Conservation (phyloP, 2,888 invertebrate genomes). For the Slavum lentiscoides region DNA sequence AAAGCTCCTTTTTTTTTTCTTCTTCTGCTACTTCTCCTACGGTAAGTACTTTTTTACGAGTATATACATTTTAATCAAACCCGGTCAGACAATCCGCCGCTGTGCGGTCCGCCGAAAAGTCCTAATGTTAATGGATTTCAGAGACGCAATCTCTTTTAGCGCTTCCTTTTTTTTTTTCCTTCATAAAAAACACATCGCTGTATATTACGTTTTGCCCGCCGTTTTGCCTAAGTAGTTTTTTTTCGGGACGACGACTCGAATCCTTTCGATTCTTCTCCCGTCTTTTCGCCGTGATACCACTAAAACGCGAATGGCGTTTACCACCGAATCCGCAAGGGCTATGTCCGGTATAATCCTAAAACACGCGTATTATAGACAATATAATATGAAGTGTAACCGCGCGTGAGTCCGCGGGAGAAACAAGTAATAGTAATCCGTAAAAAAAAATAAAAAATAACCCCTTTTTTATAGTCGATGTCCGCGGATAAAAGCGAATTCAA, state of each 20-base stretch:
- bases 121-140: conserved; percentile 43
- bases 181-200: background rate
- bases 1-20: conserved; percentile 18
- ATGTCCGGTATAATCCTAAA: too few relatives aligned
- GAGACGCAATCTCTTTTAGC: conserved; percentile 18
- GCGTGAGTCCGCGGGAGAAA: too few relatives aligned
- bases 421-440: too few relatives aligned
- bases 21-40: background rate
- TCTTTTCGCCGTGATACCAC: too few relatives aligned
- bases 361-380: too few relatives aligned
- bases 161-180: background rate
- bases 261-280: background rate
- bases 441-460: too few relatives aligned
- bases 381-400: too few relatives aligned
- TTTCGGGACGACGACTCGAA: background rate
- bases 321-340: too few relatives aligned
- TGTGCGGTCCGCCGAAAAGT: background rate
- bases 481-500: too few relatives aligned
- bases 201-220: background rate
- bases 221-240: conserved; percentile 12
- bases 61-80: conserved; percentile 39
- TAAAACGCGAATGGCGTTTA: too few relatives aligned
- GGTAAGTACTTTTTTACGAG: conserved; percentile 12
- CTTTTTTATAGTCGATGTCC: too few relatives aligned
- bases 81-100: background rate